Percentiles rank a stretch among this genome's conserved stretches.
These are phyloP conservation scores for Tetrao urogallus DNA, from an alignment of 2,113 vertebrate species.

Conservation along the genomic window DNA sequence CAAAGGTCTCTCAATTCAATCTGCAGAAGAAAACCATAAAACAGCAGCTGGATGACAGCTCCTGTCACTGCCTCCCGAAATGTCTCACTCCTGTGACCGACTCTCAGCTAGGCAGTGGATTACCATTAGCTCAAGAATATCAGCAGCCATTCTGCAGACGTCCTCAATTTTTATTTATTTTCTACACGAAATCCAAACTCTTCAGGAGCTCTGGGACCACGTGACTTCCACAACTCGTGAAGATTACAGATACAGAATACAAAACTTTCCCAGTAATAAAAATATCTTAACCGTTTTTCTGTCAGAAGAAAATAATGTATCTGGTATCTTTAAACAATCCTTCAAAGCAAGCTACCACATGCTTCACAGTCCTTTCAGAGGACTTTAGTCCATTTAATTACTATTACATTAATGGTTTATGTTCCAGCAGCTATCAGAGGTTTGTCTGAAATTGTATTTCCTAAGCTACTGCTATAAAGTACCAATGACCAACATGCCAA, in stretches of 20 bases:
- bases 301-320: not conserved
- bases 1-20: not conserved
- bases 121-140: not conserved
- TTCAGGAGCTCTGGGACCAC: not conserved
- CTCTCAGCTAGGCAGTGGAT: not conserved
- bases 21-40: not conserved
- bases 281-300: not conserved
- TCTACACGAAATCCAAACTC: not conserved
- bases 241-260: not conserved
- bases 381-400: not conserved
- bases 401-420: not conserved
- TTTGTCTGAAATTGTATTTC: not conserved
- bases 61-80: not conserved
- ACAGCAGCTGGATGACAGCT: not conserved
- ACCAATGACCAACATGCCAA: not conserved
- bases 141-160: not conserved
- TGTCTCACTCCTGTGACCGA: not conserved
- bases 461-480: not conserved
- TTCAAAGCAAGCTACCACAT: not conserved
- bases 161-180: not conserved
- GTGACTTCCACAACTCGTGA: fast-evolving
- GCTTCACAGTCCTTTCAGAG: not conserved
- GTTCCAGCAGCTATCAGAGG: not conserved
- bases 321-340: not conserved
- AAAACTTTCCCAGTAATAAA: not conserved